phyloP scores from a whole-genome alignment of 2,797 vertebrate species.

The Philypnodon macrostomus region DNA sequence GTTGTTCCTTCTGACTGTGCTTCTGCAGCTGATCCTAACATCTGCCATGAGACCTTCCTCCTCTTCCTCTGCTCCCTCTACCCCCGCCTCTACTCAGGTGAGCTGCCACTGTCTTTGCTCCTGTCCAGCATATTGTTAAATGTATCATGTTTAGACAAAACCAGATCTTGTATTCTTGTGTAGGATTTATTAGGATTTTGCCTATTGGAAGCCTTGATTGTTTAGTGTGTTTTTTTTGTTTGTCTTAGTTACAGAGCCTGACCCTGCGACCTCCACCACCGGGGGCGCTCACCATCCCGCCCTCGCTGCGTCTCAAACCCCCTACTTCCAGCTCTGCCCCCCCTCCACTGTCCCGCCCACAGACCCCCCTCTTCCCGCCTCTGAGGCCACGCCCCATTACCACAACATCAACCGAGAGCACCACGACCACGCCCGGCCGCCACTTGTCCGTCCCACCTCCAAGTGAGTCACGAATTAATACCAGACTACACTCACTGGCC shows the following conservation, averaged over 20 bases:
- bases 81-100: slow-evolving; percentile 90
- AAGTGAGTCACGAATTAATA: slow-evolving; percentile 56
- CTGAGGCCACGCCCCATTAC: slow-evolving; percentile 64
- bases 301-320: slow-evolving; percentile 87
- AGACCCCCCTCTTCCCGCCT: slow-evolving; percentile 72
- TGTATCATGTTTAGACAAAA: too few species aligned
- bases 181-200: too few species aligned
- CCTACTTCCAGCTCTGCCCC: slow-evolving; percentile 76
- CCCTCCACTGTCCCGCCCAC: slow-evolving; percentile 80
- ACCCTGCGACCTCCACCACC: slow-evolving; percentile 87
- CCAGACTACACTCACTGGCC: neutral
- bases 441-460: slow-evolving; percentile 76
- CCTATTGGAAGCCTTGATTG: too few species aligned
- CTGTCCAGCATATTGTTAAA: too few species aligned
- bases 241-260: slow-evolving; percentile 87
- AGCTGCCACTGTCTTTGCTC: slow-evolving; percentile 53
- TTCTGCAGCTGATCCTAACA: slow-evolving; percentile 77
- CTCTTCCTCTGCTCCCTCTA: slow-evolving; percentile 49
- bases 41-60: slow-evolving; percentile 74
- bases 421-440: slow-evolving; percentile 53
- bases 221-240: neutral
- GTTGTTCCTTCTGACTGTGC: slow-evolving; percentile 11
- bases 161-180: too few species aligned
- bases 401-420: slow-evolving; percentile 55
- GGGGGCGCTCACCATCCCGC: slow-evolving; percentile 85